phyloP scores from a whole-genome alignment of 2,113 vertebrate species.

The Spheniscus mendiculus region DNA sequence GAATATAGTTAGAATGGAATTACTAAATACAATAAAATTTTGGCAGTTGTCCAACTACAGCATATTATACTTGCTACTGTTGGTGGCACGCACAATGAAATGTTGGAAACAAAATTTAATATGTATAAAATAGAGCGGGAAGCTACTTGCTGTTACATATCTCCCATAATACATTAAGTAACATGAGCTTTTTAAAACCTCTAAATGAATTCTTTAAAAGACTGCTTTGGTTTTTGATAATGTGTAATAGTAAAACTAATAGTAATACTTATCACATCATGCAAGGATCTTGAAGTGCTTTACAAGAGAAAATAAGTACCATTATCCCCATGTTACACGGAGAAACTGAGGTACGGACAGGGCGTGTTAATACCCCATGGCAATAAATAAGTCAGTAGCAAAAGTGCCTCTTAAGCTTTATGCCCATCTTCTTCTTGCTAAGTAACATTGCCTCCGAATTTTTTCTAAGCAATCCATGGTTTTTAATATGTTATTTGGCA shows the following conservation, averaged over 20 bases:
- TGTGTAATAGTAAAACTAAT: not conserved
- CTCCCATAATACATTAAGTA: not conserved
- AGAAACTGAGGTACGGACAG: not conserved
- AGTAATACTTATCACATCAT: not conserved
- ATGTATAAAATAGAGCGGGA: not conserved
- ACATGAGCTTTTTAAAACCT: not conserved
- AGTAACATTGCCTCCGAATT: not conserved
- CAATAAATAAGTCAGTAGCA: not conserved
- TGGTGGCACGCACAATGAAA: not conserved
- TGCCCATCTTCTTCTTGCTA: not conserved
- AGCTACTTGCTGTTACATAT: not conserved
- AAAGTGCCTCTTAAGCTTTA: not conserved
- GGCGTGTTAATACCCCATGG: not conserved
- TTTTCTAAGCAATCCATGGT: not conserved
- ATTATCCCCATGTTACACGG: not conserved
- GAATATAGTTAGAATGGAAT: not conserved
- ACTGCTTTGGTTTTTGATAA: not conserved
- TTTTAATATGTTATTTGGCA: not conserved
- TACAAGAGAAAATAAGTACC: not conserved
- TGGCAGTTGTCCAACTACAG: not conserved
- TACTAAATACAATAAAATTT: conserved; percentile 24
- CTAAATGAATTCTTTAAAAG: conserved; percentile 2
- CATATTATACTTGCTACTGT: not conserved
- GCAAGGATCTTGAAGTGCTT: not conserved
- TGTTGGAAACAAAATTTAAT: not conserved